These are phyloP conservation scores for Chironex yamaguchii DNA, from an alignment of 30 jellyfish, hydroid and myxozoan genomes.

Conservation along the genomic window DNA sequence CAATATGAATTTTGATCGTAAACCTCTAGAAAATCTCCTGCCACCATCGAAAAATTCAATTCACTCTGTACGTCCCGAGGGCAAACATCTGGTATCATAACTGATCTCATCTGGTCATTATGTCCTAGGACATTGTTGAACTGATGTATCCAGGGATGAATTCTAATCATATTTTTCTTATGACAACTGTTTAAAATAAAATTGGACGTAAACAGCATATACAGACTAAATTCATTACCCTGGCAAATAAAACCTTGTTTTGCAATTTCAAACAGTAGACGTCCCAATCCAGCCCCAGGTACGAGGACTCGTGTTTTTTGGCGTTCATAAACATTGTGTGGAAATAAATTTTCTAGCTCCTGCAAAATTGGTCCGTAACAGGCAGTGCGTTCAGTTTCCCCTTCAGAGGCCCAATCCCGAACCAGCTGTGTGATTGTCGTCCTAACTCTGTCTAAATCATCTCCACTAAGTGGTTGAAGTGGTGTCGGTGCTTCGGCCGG, in stretches of 20 bases:
- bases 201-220: constrained; percentile 98
- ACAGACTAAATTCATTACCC: constrained; percentile 94
- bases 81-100: constrained; percentile 86
- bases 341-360: constrained; percentile 72
- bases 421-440: constrained; percentile 94
- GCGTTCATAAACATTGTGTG: constrained; percentile 43
- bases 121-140: constrained; percentile 72
- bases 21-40: constrained; percentile 97
- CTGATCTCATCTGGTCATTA: constrained; percentile 76
- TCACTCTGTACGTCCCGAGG: constrained; percentile 72
- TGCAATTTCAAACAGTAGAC: constrained; percentile 93
- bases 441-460: constrained; percentile 84
- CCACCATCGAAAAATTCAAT: constrained; percentile 89
- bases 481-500: too few relatives aligned
- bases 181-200: constrained; percentile 63
- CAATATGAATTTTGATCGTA: constrained; percentile 60
- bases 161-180: constrained; percentile 42
- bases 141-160: constrained; percentile 98
- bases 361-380: constrained; percentile 76
- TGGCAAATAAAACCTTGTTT: constrained; percentile 86
- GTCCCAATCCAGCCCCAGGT: constrained; percentile 99
- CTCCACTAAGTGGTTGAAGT: constrained; percentile 48
- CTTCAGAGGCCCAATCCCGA: constrained; percentile 98
- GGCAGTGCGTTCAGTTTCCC: constrained; percentile 77
- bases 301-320: constrained; percentile 68